Percentiles rank a stretch among this genome's conserved stretches.
These are phyloP conservation scores for Meleagris gallopavo DNA, from an alignment of 2,113 vertebrate genomes.

Conservation along the genomic window DNA sequence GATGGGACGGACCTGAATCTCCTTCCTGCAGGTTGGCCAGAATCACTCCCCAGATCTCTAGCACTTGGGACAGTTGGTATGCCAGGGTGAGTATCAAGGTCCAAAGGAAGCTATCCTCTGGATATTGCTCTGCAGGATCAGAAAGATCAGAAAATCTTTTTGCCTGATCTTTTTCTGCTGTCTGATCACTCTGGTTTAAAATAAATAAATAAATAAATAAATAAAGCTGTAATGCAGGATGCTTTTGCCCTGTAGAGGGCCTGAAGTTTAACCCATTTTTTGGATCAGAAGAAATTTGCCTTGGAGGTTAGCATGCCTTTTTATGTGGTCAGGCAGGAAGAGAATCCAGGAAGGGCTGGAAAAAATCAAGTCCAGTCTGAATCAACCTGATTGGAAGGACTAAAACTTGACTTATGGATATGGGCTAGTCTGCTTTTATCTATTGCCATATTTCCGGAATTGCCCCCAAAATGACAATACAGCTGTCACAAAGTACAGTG, in stretches of 20 bases:
- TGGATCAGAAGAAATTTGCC: background rate
- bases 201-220: background rate
- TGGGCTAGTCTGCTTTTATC: background rate
- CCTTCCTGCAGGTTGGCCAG: constrained; percentile 81
- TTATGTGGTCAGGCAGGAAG: background rate
- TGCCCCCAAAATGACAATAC: background rate
- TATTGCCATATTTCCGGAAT: background rate
- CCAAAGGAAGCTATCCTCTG: background rate
- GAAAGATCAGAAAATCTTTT: background rate
- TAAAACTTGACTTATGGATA: background rate
- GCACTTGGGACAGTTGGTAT: constrained; percentile 87
- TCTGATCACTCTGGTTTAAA: background rate
- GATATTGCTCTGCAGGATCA: background rate
- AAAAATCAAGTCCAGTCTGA: background rate
- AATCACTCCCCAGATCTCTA: constrained; percentile 82
- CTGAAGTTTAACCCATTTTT: background rate
- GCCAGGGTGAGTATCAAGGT: constrained; percentile 83
- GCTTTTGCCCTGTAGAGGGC: background rate
- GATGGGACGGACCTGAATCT: constrained; percentile 73
- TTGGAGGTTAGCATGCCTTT: background rate
- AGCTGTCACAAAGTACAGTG: background rate
- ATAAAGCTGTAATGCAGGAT: background rate
- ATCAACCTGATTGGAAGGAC: background rate
- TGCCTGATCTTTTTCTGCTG: background rate
- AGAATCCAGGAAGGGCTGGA: background rate